Base-by-base conservation (phyloP, 2,113 vertebrate genomes). In the Passer domesticus region DNA sequence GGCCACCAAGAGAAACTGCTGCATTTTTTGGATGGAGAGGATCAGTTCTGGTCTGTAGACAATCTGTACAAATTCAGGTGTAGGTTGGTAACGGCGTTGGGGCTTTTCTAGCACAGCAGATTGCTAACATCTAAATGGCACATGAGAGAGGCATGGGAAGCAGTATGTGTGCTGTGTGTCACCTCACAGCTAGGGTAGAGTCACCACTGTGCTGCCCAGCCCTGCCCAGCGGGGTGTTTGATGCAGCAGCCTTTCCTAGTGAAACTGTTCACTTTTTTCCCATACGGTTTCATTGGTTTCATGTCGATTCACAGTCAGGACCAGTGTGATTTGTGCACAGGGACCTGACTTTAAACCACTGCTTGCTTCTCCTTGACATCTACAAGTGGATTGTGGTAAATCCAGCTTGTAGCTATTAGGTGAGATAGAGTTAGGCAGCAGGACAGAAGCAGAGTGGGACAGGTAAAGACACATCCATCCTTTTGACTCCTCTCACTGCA, bases 261-360 rank as follows among this genome's bases (percentile, higher is more conserved):
- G 13, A 24, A 68, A 83, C 24, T 24, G 18, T 23, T 80, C 8
- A 1, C n/a, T 60, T 43, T 44, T 11, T 22, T 23, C 25, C 21
- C 21, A 2, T 39, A 30, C 47, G 5, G 49, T 83, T 62, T 27
- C 25, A 15, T 2, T 50, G 39, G 24, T 49, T 90, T 62, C 35
- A 9, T 1, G 6, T 53, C 0, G 0, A 33, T 17, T 39, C 43
- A 5, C 1, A 63, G 8, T 10, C 37, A 22, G 16, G 28, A 66
- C 52, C 31, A 27, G 20, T 6, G 3, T 31, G 15, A 49, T 68
- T 41, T 72, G 31, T 37, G 35, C 0, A 2, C 30, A n/a, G 33
- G 72, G 49, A 49, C 44, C 25, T 18, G 17, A 28, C 25, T 59
- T 72, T 2, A 30, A 77, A 58, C 63, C 12, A 55, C 35, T 2